phyloP scores from a whole-genome alignment of 2,113 vertebrate genomes.

The Tricholaema leucomelas region DNA sequence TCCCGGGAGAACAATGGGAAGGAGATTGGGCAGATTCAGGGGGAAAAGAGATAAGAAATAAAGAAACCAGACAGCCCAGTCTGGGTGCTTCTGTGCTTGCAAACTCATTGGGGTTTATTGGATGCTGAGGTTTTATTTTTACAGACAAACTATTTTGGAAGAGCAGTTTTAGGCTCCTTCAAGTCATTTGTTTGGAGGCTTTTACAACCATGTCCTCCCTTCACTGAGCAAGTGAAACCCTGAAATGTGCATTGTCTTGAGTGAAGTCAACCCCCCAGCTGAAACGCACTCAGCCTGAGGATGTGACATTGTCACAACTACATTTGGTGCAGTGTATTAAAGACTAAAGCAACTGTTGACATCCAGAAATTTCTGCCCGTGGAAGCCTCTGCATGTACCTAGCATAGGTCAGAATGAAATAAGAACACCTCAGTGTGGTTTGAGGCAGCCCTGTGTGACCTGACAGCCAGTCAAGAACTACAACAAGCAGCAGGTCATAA shows the following conservation, averaged over 20 bases:
- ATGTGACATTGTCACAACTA: background rate
- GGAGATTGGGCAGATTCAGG: background rate
- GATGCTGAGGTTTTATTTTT: background rate
- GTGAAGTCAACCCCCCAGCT: background rate
- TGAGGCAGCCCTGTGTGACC: background rate
- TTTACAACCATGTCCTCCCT: background rate
- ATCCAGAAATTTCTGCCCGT: background rate
- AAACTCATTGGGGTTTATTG: background rate
- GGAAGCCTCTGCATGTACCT: background rate
- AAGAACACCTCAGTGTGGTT: background rate
- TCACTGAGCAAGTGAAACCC: background rate
- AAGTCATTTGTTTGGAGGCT: background rate
- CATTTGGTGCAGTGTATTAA: background rate
- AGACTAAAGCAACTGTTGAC: background rate
- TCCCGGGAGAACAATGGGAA: background rate
- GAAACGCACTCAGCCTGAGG: background rate
- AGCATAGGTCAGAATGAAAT: background rate
- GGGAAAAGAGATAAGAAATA: background rate
- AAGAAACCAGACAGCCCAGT: background rate
- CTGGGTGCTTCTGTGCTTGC: background rate
- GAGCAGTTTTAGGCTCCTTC: background rate
- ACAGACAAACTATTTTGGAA: background rate
- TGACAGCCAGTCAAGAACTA: background rate
- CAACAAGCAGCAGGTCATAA: background rate
- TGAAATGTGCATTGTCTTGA: background rate